Base-by-base conservation (phyloP, 2,113 vertebrate species). In the Elephantulus edwardii region DNA sequence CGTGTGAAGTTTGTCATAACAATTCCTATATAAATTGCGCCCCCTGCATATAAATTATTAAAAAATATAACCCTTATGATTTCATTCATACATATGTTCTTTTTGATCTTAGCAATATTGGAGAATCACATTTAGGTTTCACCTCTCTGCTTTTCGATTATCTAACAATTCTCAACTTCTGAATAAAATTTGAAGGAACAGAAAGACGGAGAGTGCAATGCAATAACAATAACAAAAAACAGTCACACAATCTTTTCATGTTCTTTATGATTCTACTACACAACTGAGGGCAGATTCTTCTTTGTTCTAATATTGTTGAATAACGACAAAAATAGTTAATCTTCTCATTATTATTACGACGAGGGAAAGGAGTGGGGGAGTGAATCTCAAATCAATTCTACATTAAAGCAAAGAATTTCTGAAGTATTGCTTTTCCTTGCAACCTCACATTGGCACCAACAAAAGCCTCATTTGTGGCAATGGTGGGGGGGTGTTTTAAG, bases 41-140 rank as follows among this genome's bases (percentile, higher is more conserved):
- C 68, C 77, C 83, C 80, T 94, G 86, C 86, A 89, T 93, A 95
- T 91, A 93, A 95, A 89, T 82, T 88, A 93, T 92, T 91, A 82
- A 91, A 79, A 88, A 46, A 80, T 11, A 71, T 81, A 88, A 82
- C n/a, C n/a, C 54, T 93, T 83, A 56, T 42, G 83, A 94, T 93
- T 88, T 93, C 83, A 93, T 74, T 46, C 42, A 33, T 75, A 86
- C 38, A 81, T 88, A 42, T 79, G 22, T 54, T 22, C 28, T 81
- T 72, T 72, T 82, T 76, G 82, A 58, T 92, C 87, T 88, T 88
- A 48, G 71, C 72, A 46, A 93, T 90, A 82, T 88, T 54, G 85
- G 8, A 83, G 48, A 92, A 72, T 80, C 52, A 62, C 8, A 38
- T 64, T 75, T 90, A 78, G 79, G 52, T 20, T 62, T 87, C 26